Base-by-base conservation (phyloP, 2,888 invertebrate species). In the Drosophila leonis region DNA sequence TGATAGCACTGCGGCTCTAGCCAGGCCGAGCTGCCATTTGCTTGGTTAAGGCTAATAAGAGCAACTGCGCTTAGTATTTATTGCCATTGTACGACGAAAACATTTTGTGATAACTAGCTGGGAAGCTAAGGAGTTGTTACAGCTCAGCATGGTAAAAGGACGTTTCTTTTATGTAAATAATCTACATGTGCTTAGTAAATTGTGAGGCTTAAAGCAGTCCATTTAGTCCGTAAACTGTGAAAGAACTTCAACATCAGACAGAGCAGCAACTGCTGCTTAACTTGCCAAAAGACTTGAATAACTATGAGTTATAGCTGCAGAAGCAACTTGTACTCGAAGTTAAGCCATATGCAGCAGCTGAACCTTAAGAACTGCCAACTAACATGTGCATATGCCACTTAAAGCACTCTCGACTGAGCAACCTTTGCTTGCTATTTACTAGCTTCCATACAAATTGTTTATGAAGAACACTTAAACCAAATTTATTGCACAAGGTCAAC, bases 1-100 rank as follows among this genome's bases (percentile, higher is more conserved):
- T 71, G 82, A 89, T 78, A 84, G 85, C 65, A 51, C 35, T 67
- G 72, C 68, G 61, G 41, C 46, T 55, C 48, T 37, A 55, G 29
- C 49, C 78, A 51, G 48, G 55, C 52, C 41, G 62, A 29, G 46
- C 29, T 49, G 46, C 37, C 39, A 27, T 57, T 75, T 51, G 51
- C 63, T 57, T 18, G 54, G 15, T 52, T 54, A 72, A 57, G 54
- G 15, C 55, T 54, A 72, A 57, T 44, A 57, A 63, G 33, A 48
- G 27, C 55, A 52, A 56, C 61, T 49, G 27, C 61, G 59, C 54
- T 75, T 42, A 70, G 63, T 66, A 75, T 66, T 80, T 79, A 66
- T 61, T 10, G 56, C 74, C 35, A 37, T 37, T 39, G 52, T 20
- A 49, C 8, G 24, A 24, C 12, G 7, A 8, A 33, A 55, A n/a